Evolutionary conservation across 2,797 vertebrate species (phyloP), one percentile per base, ranked within the genome.

Genomic region (Bucorvus abyssinicus): DNA sequence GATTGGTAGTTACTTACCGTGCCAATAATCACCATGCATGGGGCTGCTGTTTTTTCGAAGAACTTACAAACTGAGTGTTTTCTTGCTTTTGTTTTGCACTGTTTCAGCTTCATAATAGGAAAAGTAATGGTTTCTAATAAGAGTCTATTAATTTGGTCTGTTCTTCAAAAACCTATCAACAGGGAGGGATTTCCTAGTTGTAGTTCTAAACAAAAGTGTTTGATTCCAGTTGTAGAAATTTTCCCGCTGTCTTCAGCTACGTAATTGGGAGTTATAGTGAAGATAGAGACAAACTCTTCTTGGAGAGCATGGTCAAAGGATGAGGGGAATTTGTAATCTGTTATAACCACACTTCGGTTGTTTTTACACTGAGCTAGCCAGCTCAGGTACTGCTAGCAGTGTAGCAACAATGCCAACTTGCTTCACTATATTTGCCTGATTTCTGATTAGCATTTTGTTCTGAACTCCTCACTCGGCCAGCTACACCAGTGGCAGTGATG

Each of bases 381-480:
- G 49, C 73, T 81, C 14, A 61, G 82, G 21, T 61, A 4, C 45
- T 40, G 38, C 34, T 84, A 7, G 42, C 36, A 32, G 44, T 6
- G 40, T 32, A 65, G 45, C 49, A 32, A 1, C 40, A 36, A 32
- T 34, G 70, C 55, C 73, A 73, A 59, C 23, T 8, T 27, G 18
- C 36, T 79, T 78, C 47, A 12, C 38, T 40, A 40, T 40, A 40
- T 40, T 40, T 9, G 12, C 38, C 38, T 40, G 38, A 40, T 40
- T 40, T 50, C 56, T 13, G n/a, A 14, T 52, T 10, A 20, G 50
- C 2, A 1, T 64, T 83, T 65, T 0, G 0, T 65, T 84, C 32
- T 79, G 71, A 59, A 5, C 45, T 56, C 21, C 23, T 45, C 42
- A 44, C 55, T 86, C 29, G 86, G 47, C 55, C 36, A 55, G 73